Conservation (phyloP, 2,797 vertebrate genomes). For the Oreochromis mossambicus region DNA sequence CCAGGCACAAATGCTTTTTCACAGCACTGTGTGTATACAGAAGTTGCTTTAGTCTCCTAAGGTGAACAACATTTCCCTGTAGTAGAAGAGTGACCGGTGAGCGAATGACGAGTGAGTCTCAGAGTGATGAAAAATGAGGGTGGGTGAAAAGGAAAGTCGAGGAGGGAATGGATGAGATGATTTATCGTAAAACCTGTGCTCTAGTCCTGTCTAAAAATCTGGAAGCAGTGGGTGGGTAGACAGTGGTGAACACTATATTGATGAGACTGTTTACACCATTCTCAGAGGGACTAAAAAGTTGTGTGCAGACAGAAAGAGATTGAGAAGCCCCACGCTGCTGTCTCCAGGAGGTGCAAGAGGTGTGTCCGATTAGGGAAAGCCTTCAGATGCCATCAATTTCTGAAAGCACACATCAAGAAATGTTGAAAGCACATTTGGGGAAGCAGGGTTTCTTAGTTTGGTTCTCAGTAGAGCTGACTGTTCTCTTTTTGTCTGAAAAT, state of each 20-base stretch:
- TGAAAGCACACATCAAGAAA: constrained; percentile 20
- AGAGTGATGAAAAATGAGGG: constrained; percentile 15
- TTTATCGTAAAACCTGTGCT: constrained; percentile 53
- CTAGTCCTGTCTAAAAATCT: constrained; percentile 58
- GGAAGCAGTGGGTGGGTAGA: constrained; percentile 54
- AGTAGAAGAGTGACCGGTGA: background rate
- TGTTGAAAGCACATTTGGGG: background rate
- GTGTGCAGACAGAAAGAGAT: constrained; percentile 9
- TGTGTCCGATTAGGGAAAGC: background rate
- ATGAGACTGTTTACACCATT: constrained; percentile 55
- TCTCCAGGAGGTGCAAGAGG: background rate
- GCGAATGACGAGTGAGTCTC: background rate
- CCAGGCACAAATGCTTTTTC: background rate
- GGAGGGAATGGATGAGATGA: constrained; percentile 29
- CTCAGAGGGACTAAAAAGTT: constrained; percentile 9
- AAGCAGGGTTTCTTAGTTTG: background rate
- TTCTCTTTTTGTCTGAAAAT: constrained; percentile 17
- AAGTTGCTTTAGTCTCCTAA: background rate
- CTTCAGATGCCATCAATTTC: constrained; percentile 6
- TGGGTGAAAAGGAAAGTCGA: constrained; percentile 22
- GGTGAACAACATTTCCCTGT: background rate
- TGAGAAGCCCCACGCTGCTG: constrained; percentile 1
- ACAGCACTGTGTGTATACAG: background rate
- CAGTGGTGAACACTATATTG: constrained; percentile 59
- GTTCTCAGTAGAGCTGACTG: background rate